phyloP scores from a whole-genome alignment of 2,797 vertebrate species.

The Parambassis ranga region DNA sequence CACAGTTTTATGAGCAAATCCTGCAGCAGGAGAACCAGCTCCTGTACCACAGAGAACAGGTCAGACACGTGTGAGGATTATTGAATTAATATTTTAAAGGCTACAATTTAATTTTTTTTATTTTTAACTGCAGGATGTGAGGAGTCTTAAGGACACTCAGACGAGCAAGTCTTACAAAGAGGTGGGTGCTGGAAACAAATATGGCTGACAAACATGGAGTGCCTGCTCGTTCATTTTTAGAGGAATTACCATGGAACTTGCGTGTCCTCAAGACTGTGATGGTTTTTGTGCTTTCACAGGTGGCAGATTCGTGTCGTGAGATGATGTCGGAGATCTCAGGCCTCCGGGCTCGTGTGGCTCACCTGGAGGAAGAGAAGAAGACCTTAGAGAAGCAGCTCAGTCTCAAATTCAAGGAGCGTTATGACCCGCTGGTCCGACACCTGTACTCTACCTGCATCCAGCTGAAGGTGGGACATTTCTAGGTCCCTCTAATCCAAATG shows the following conservation, averaged over 20 bases:
- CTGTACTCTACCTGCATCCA: slow-evolving; percentile 76
- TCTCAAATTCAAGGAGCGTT: slow-evolving; percentile 72
- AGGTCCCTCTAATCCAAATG: background rate
- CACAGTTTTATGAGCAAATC: slow-evolving; percentile 81
- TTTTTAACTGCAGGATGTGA: slow-evolving; percentile 57
- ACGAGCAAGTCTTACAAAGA: slow-evolving; percentile 35
- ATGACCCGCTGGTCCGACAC: slow-evolving; percentile 73
- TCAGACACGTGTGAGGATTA: slow-evolving; percentile 57
- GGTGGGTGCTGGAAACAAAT: no score
- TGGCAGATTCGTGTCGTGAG: slow-evolving; percentile 65
- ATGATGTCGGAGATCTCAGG: slow-evolving; percentile 80
- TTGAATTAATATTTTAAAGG: no score
- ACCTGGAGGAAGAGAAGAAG: slow-evolving; percentile 74
- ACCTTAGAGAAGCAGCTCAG: slow-evolving; percentile 63
- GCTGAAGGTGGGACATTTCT: slow-evolving; percentile 73
- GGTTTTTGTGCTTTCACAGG: slow-evolving; percentile 45
- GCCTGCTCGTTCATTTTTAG: no score
- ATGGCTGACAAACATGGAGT: no score
- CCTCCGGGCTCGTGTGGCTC: slow-evolving; percentile 66
- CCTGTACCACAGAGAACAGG: slow-evolving; percentile 77
- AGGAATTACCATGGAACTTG: no score
- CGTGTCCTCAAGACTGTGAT: no score
- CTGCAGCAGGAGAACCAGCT: slow-evolving; percentile 69
- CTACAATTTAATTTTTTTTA: no score
- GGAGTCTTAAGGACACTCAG: slow-evolving; percentile 37